Evolutionary conservation across 2,888 invertebrate species (phyloP).

Genomic region (Sycophila texana): DNA sequence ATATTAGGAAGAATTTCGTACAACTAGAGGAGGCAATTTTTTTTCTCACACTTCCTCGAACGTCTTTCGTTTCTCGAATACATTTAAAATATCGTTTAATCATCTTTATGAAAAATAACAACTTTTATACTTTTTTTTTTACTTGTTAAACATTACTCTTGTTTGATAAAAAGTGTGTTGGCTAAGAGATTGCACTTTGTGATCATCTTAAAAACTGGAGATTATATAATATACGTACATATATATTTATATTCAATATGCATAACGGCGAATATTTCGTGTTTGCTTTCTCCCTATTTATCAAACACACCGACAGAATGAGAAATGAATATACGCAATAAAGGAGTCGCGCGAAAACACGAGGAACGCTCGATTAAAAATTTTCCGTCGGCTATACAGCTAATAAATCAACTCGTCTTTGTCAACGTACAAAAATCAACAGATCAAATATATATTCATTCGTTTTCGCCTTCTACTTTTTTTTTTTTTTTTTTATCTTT

Average conservation of each 20-base stretch:
- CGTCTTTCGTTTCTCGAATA: conserved; percentile 45
- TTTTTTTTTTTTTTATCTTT: too few relatives aligned
- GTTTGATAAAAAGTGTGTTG: conserved; percentile 73
- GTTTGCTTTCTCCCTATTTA: conserved; percentile 51
- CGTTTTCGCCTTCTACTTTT: not conserved
- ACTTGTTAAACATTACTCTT: conserved; percentile 39
- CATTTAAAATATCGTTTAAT: conserved; percentile 55
- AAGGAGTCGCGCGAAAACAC: conserved; percentile 28
- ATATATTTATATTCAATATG: conserved; percentile 55
- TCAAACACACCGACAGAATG: conserved; percentile 50
- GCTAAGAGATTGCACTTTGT: conserved; percentile 76
- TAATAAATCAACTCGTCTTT: conserved; percentile 9
- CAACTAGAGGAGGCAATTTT: conserved; percentile 70
- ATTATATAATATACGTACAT: conserved; percentile 61
- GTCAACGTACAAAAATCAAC: conserved; percentile 15
- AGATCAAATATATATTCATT: conserved; percentile 1
- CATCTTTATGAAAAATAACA: conserved; percentile 75
- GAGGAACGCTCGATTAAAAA: not conserved
- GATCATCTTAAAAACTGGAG: conserved; percentile 73
- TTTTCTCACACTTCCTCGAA: conserved; percentile 56
- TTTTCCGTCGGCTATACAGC: conserved; percentile 15
- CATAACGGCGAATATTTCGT: conserved; percentile 56
- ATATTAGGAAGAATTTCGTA: conserved; percentile 70
- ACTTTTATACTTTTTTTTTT: conserved; percentile 72
- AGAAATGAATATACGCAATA: conserved; percentile 27